A percentile compares a stretch with the other conserved stretches of the same genome.
Evolutionary conservation across 2,797 vertebrate genomes (phyloP).

Genomic region (Todus mexicanus): DNA sequence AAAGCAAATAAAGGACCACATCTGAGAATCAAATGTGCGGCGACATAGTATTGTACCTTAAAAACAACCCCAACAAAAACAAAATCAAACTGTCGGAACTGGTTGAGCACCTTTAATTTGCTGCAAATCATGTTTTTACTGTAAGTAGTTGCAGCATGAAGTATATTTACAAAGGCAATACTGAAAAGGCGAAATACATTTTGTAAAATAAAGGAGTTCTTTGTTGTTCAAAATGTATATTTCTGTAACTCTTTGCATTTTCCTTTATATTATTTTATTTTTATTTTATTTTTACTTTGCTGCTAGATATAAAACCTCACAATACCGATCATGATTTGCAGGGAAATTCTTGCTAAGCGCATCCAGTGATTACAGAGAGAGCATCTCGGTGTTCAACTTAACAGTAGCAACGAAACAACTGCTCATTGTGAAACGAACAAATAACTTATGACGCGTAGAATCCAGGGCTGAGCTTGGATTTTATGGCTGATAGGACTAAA

Average conservation of each 20-base stretch:
- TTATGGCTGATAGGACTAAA: constrained; percentile 59
- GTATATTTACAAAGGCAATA: constrained; percentile 69
- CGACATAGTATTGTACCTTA: constrained; percentile 72
- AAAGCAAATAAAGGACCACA: constrained; percentile 78
- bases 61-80: constrained; percentile 33
- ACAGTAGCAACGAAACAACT: constrained; percentile 57
- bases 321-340: constrained; percentile 70
- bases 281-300: constrained; percentile 64
- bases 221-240: constrained; percentile 73
- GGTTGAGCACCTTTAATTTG: constrained; percentile 71
- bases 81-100: constrained; percentile 69
- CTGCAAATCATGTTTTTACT: constrained; percentile 73
- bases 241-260: constrained; percentile 58
- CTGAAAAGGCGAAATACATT: constrained; percentile 72
- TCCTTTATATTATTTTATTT: neutral
- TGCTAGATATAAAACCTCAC: constrained; percentile 78
- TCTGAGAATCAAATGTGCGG: constrained; percentile 70
- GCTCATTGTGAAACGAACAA: constrained; percentile 66
- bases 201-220: constrained; percentile 77
- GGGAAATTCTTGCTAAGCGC: constrained; percentile 62
- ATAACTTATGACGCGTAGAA: neutral
- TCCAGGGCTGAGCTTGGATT: constrained; percentile 46
- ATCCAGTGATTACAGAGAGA: constrained; percentile 49
- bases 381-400: constrained; percentile 52
- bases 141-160: constrained; percentile 69